These are phyloP conservation scores for Drosophila hydei DNA, from an alignment of 1,140 invertebrate genomes.

Conservation along the genomic window DNA sequence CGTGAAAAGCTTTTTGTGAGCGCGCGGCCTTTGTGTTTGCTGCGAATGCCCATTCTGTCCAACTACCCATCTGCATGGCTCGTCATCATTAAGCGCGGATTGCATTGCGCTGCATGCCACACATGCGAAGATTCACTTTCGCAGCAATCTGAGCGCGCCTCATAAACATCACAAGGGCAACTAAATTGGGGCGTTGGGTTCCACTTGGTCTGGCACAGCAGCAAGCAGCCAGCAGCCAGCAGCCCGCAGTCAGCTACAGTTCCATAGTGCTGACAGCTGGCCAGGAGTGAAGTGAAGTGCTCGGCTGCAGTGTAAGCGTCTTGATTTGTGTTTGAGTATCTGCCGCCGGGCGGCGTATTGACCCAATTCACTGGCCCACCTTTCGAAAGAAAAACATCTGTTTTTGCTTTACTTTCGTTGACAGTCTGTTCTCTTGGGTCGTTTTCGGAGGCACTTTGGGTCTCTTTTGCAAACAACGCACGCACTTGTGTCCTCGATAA, in stretches of 20 bases:
- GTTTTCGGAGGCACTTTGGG: not conserved
- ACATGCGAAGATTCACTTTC: constrained; percentile 73
- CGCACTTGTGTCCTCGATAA: constrained; percentile 81
- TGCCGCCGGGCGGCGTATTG: constrained; percentile 69
- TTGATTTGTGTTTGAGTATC: constrained; percentile 30
- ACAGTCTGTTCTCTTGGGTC: constrained; percentile 51
- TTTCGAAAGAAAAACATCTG: constrained; percentile 63
- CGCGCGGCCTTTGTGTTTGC: constrained; percentile 46
- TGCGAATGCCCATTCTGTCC: no score
- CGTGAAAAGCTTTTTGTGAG: constrained; percentile 66
- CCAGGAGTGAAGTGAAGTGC: constrained; percentile 45
- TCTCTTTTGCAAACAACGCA: constrained; percentile 64
- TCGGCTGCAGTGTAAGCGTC: constrained; percentile 23
- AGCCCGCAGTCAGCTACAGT: constrained; percentile 5
- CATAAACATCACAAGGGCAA: constrained; percentile 42
- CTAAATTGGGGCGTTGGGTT: constrained; percentile 70
- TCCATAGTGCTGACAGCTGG: constrained; percentile 41
- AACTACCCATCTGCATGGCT: constrained; percentile 52
- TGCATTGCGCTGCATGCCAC: constrained; percentile 61
- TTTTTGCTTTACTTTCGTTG: constrained; percentile 77
- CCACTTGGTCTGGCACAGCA: constrained; percentile 52
- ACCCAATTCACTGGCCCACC: constrained; percentile 65
- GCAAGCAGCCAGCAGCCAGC: constrained; percentile 20
- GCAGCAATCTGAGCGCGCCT: constrained; percentile 49
- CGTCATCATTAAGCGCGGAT: constrained; percentile 75